Percentiles rank a stretch among this genome's conserved stretches.
phyloP scores from a whole-genome alignment of 2,888 invertebrate genomes.

The Deroplatys truncata region DNA sequence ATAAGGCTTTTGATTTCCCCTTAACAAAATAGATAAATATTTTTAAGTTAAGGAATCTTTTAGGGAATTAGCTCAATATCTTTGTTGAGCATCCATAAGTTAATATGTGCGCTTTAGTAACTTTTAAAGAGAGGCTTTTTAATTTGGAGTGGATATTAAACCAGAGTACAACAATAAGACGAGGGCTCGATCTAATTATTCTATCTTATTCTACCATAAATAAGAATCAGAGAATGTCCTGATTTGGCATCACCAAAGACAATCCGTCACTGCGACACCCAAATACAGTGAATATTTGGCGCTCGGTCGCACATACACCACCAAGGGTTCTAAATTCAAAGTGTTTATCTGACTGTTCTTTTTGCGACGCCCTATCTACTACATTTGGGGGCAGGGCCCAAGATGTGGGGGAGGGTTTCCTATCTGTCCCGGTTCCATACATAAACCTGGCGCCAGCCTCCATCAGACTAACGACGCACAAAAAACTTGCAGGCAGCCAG shows the following conservation, averaged over 20 bases:
- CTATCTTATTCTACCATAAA: too few species aligned
- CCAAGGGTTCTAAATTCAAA: neutral
- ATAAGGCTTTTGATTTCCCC: too few species aligned
- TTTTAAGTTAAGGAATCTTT: too few species aligned
- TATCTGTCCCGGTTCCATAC: constrained; percentile 7
- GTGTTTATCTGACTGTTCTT: neutral
- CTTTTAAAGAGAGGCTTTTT: too few species aligned
- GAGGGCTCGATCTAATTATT: too few species aligned
- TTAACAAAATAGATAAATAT: too few species aligned
- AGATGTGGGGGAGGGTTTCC: neutral
- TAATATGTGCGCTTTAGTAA: too few species aligned
- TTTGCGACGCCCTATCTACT: neutral
- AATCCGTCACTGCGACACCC: neutral
- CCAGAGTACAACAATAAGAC: too few species aligned
- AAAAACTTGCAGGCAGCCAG: neutral
- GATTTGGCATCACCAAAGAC: neutral
- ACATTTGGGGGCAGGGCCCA: neutral
- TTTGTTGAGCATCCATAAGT: too few species aligned
- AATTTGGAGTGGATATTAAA: too few species aligned
- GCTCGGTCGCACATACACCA: neutral
- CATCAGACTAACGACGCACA: neutral
- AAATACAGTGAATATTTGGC: neutral
- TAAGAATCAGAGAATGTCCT: too few species aligned
- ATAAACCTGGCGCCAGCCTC: constrained; percentile 12
- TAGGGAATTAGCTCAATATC: too few species aligned